phyloP scores from a whole-genome alignment of 2,797 vertebrate species.

The Liparis tanakae region DNA sequence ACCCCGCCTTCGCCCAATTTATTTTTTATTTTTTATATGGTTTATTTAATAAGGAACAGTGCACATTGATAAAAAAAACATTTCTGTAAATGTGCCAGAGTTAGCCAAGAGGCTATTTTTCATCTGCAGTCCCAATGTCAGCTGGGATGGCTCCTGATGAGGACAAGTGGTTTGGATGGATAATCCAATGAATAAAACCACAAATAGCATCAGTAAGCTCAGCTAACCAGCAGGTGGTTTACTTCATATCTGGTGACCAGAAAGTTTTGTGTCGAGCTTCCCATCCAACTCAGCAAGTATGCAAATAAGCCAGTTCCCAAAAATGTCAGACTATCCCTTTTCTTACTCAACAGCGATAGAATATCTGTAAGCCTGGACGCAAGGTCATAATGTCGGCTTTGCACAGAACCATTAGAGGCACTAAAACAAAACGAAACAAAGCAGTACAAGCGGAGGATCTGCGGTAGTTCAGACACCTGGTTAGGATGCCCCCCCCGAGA shows the following conservation, averaged over 20 bases:
- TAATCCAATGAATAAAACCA: neutral
- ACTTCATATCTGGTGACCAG: neutral
- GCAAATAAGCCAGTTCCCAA: neutral
- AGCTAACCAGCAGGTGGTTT: neutral
- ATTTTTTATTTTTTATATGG: too few relatives aligned
- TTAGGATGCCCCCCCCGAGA: conserved; percentile 27
- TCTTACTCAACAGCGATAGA: neutral
- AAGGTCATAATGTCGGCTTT: neutral
- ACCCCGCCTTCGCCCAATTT: too few relatives aligned
- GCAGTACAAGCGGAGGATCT: conserved; percentile 29
- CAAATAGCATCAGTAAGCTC: neutral
- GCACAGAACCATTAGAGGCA: neutral
- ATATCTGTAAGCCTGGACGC: neutral
- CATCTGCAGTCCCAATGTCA: too few relatives aligned
- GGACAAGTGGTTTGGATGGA: too few relatives aligned
- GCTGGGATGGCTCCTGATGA: too few relatives aligned
- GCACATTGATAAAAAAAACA: too few relatives aligned
- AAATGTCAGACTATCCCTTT: conserved; percentile 5
- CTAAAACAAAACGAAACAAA: neutral
- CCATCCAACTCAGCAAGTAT: neutral
- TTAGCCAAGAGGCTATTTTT: too few relatives aligned
- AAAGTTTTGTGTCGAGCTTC: neutral
- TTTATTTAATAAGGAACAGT: too few relatives aligned
- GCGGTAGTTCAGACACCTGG: conserved; percentile 37
- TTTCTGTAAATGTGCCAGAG: too few relatives aligned